Base-by-base conservation (phyloP, 2,113 vertebrate species). In the Pangasianodon gigas region DNA sequence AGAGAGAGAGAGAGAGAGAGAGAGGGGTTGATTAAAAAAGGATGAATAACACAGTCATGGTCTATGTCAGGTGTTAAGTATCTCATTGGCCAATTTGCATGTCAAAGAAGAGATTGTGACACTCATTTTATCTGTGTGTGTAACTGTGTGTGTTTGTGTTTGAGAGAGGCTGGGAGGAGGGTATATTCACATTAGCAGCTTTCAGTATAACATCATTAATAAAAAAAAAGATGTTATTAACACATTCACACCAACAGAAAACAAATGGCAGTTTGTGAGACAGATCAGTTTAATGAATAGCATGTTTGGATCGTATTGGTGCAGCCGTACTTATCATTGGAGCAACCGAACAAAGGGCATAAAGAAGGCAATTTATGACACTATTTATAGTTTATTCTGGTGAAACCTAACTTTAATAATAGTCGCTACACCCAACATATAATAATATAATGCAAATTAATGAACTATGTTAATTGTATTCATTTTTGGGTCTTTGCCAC, bases 11-110 rank as follows among this genome's bases (percentile, higher is more conserved):
- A 29, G 67, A 75, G 41, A 44, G 89, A 89, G 86, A 44, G 86
- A 82, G 71, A 41, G 88, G 90, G 13, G 89, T 95, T 95, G 94
- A 95, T 95, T 95, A 95, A 95, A 95, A 94, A 92, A 92, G 93
- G 92, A 93, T 91, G 93, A 95, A 92, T 96, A 94, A 96, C 95
- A 94, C 94, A 94, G 95, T 95, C 94, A 94, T 94, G 94, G 93
- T 95, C 94, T 92, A 92, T 94, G 96, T 96, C 96, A 96, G 96
- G 96, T 96, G 96, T 96, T 95, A 95, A 96, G 96, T 96, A 96
- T 96, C 95, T 95, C 94, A 96, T 94, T 95, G 94, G 93, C 87
- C 89, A 90, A 96, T 96, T 96, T 95, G 95, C 96, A 96, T 96
- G 92, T 96, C 95, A 96, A 96, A 94, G 90, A 91, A 91, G 93